Evolutionary conservation across 2,888 invertebrate genomes (phyloP).

Genomic region (Conomelus anceps): DNA sequence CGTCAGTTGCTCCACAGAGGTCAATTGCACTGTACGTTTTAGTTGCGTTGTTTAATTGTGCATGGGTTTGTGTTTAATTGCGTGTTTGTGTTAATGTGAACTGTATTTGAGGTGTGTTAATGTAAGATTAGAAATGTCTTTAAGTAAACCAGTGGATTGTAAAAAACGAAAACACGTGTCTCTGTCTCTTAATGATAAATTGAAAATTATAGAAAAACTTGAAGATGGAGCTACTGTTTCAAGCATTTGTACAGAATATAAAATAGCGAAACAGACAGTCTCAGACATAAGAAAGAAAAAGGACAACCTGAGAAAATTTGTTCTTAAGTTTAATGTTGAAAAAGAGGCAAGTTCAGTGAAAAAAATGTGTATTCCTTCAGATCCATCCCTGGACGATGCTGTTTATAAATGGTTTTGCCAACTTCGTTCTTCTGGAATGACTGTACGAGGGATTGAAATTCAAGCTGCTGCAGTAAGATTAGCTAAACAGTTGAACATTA

Average conservation of each 20-base stretch:
- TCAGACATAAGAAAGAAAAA: not conserved
- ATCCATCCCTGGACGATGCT: slow-evolving; percentile 4
- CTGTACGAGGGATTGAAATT: slow-evolving; percentile 14
- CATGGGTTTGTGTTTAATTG: too few species aligned
- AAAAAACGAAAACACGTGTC: not conserved
- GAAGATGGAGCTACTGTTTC: not conserved
- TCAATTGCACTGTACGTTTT: too few species aligned
- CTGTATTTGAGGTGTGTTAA: too few species aligned
- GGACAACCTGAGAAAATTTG: too few species aligned
- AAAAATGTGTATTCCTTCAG: slow-evolving; percentile 6
- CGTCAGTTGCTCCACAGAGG: too few species aligned
- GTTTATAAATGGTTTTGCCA: slow-evolving; percentile 19
- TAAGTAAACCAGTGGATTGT: not conserved
- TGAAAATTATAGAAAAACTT: not conserved
- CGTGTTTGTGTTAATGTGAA: too few species aligned
- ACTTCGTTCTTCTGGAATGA: slow-evolving; percentile 16
- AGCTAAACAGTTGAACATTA: not conserved
- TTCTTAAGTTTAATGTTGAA: slow-evolving; percentile 7
- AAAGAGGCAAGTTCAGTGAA: slow-evolving; percentile 10
- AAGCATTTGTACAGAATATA: slow-evolving; percentile 1
- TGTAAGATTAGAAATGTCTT: not conserved
- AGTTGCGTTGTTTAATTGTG: too few species aligned
- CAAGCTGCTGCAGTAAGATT: slow-evolving; percentile 5
- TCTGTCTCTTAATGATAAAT: not conserved
- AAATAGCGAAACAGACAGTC: not conserved